A percentile compares a stretch with the other conserved stretches of the same genome.
phyloP scores from a whole-genome alignment of 2,113 vertebrate genomes.

The Anas platyrhynchos region DNA sequence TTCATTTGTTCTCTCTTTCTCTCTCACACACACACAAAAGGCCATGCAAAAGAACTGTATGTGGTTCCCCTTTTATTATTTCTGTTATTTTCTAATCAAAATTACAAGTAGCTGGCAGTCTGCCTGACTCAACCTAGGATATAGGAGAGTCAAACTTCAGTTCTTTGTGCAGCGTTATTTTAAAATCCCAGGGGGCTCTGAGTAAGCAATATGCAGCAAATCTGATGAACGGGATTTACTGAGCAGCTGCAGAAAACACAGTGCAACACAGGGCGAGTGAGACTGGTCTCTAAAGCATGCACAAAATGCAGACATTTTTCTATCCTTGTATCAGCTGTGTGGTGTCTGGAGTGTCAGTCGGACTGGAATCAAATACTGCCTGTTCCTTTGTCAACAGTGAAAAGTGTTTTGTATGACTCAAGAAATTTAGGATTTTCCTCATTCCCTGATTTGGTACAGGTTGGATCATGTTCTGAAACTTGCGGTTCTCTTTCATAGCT shows the following conservation, averaged over 20 bases:
- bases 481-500: not conserved
- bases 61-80: not conserved
- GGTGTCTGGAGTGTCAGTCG: not conserved
- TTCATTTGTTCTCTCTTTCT: not conserved
- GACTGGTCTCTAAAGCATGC: not conserved
- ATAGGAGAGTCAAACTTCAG: not conserved
- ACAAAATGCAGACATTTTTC: not conserved
- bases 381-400: not conserved
- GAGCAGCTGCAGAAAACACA: not conserved
- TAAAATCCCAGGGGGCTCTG: not conserved
- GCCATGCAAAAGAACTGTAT: rapidly evolving
- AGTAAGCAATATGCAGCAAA: not conserved
- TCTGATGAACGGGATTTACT: not conserved
- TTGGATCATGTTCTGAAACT: not conserved
- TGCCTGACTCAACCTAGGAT: not conserved
- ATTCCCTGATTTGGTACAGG: not conserved
- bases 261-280: not conserved
- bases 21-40: too few relatives aligned
- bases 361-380: not conserved
- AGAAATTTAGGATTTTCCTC: not conserved
- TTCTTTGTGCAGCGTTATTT: not conserved
- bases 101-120: not conserved
- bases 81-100: not conserved
- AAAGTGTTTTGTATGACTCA: not conserved
- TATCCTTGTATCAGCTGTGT: rapidly evolving